phyloP scores from a whole-genome alignment of 2,113 vertebrate species.

The Boulengeromyrus knoepffleri region DNA sequence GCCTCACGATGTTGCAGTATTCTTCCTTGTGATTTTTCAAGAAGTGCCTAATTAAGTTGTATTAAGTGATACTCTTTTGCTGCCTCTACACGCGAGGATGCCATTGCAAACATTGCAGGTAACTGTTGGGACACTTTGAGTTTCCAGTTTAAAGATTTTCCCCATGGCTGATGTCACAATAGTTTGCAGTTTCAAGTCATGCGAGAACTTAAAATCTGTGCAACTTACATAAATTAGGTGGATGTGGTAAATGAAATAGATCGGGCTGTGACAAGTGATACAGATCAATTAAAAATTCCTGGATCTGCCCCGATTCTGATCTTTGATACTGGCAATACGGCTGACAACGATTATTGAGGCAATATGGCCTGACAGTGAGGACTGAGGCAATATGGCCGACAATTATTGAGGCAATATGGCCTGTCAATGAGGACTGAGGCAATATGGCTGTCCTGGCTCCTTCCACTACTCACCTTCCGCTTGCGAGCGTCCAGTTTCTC shows the following conservation, averaged over 20 bases:
- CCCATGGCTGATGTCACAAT: neutral
- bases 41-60: neutral
- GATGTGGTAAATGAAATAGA: neutral
- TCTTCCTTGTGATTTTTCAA: neutral
- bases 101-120: neutral
- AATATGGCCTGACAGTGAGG: neutral
- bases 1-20: neutral
- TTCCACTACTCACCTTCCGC: conserved; percentile 71
- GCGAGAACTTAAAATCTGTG: neutral
- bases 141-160: neutral
- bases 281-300: neutral
- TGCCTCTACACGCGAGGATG: neutral
- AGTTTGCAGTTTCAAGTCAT: neutral
- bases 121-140: neutral
- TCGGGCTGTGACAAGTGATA: neutral
- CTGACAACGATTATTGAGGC: neutral
- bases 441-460: neutral
- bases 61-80: neutral
- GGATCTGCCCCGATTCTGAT: neutral
- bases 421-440: neutral
- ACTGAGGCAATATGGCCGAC: neutral
- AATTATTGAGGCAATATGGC: neutral
- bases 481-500: conserved; percentile 93
- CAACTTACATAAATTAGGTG: neutral
- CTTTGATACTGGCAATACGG: neutral